Evolutionary conservation across 2,113 vertebrate species (phyloP).

Genomic region (Canis aureus): DNA sequence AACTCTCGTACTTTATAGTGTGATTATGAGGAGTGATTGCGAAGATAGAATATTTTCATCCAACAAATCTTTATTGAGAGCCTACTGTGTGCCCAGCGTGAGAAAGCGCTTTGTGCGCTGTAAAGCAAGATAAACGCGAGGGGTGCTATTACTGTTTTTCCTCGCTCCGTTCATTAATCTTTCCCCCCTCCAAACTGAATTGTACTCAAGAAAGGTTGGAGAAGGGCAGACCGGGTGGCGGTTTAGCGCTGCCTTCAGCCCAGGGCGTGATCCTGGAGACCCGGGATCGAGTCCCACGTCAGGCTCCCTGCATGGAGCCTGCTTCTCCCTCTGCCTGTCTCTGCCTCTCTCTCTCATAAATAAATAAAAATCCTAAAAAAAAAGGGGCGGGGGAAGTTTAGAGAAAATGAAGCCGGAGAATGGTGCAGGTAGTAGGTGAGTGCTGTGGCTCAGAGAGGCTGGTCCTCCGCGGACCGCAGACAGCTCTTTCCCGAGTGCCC

Average conservation of each 20-base stretch:
- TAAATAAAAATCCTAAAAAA: no score
- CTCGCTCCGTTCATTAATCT: neutral
- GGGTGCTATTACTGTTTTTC: neutral
- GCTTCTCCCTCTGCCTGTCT: no score
- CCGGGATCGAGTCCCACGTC: no score
- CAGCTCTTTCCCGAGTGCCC: neutral
- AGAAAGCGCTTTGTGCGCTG: neutral
- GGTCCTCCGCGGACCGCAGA: rapidly evolving
- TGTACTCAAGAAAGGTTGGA: neutral
- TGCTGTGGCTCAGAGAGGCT: no score
- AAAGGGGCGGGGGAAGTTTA: neutral
- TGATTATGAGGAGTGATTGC: neutral
- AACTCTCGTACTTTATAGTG: neutral
- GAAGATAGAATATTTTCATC: neutral
- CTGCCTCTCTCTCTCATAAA: no score
- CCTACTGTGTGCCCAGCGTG: neutral
- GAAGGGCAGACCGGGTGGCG: neutral
- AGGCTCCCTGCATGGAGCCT: no score
- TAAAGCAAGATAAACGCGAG: neutral
- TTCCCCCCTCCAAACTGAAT: neutral
- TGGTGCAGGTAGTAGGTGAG: no score
- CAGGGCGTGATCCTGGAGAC: no score
- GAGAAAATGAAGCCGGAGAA: neutral
- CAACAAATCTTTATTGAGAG: neutral
- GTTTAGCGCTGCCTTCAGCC: no score